Conservation (phyloP, 1,140 invertebrate genomes). For the Drosophila nannoptera region DNA sequence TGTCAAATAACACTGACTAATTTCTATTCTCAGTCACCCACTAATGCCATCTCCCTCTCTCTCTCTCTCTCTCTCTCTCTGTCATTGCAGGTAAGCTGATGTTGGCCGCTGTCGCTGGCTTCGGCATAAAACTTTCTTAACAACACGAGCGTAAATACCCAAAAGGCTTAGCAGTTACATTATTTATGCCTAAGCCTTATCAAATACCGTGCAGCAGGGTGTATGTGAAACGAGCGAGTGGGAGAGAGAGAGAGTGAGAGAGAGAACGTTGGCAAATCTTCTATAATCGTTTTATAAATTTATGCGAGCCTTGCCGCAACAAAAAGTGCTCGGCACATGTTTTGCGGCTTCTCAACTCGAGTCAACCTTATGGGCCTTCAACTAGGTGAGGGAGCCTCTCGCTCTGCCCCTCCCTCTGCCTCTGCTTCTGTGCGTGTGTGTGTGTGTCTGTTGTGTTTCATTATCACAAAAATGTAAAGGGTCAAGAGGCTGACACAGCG, state of each 20-base stretch:
- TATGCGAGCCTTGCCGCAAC: slow-evolving; percentile 47
- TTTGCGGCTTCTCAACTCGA: slow-evolving; percentile 37
- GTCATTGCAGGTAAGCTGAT: slow-evolving; percentile 58
- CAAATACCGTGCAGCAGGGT: slow-evolving; percentile 44
- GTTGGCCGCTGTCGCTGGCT: slow-evolving; percentile 31
- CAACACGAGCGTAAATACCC: slow-evolving; percentile 72
- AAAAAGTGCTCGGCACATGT: slow-evolving; percentile 54
- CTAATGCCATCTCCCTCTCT: slow-evolving; percentile 5
- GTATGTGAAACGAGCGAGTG: not conserved
- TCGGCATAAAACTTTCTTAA: slow-evolving; percentile 54
- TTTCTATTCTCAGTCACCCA: slow-evolving; percentile 26
- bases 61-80: slow-evolving; percentile 20
- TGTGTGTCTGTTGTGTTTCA: slow-evolving; percentile 37
- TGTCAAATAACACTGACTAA: slow-evolving; percentile 41
- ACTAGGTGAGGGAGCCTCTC: slow-evolving; percentile 12
- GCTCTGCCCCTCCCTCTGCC: too few species aligned
- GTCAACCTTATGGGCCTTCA: slow-evolving; percentile 35
- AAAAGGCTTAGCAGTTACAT: slow-evolving; percentile 68
- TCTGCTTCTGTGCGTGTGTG: slow-evolving; percentile 17
- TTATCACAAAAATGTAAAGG: slow-evolving; percentile 40
- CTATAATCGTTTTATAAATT: slow-evolving; percentile 57
- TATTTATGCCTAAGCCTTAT: slow-evolving; percentile 67
- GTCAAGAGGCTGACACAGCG: slow-evolving; percentile 17
- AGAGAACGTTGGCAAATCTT: slow-evolving; percentile 37
- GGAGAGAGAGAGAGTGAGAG: slow-evolving; percentile 3